Evolutionary conservation across 2,888 invertebrate species (phyloP), one percentile per base, ranked within the genome.

Genomic region (Sphaerophoria taeniata): DNA sequence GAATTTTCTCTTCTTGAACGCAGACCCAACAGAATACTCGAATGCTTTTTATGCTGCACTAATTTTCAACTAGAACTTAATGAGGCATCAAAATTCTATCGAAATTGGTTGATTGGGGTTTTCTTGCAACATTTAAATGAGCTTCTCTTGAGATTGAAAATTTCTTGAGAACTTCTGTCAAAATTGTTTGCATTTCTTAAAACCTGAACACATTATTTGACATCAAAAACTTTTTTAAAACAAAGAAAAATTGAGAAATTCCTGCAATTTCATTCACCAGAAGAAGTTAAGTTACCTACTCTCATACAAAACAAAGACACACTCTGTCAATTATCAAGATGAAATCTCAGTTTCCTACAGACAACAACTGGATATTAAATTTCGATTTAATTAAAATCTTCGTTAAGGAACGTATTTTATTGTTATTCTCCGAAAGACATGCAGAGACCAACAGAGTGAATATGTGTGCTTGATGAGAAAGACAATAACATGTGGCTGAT

Each of bases 81-180:
- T 56, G 56, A 56, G 56, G 56, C 56, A 56, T 14, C n/a, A n/a
- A 12, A 7, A 55, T n/a, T 33, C n/a, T 34, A 34, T 55, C 55
- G 43, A 43, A 43, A 12, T 43, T 7, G 9, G 43, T 11, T 43
- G 9, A 9, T 43, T 6, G 9, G 9, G 6, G 4, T 24, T 24
- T 24, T 24, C 24, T 24, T 24, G 24, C 24, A 24, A 24, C 24
- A 24, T 24, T 24, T 24, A 2, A 24, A 24, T 24, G 24, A 24
- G 24, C 24, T 24, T 2, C 24, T 24, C 24, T 24, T 24, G 24
- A 24, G 24, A 24, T 24, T 24, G 24, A 1, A 24, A 1, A 24
- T 2, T 24, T 24, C 24, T 24, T 24, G 24, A 24, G 24, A 24
- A 24, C 24, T 24, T 24, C 24, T 24, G 24, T 24, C 24, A 24